Evolutionary conservation across 2,113 vertebrate genomes (phyloP).

Genomic region (Solenodon paradoxus): DNA sequence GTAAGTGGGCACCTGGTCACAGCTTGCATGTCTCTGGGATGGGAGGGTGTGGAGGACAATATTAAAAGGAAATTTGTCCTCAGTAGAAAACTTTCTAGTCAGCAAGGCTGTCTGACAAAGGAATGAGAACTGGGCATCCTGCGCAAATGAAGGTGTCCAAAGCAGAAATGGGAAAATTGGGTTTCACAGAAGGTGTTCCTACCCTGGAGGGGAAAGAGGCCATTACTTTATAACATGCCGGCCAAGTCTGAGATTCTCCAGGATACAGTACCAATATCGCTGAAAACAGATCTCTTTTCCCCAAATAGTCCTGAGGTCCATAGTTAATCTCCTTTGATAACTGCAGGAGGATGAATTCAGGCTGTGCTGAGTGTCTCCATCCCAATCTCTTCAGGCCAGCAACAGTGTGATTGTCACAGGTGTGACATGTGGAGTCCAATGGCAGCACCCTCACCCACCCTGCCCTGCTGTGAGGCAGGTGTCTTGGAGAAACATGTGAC

Average conservation of each 20-base stretch:
- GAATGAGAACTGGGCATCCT: neutral
- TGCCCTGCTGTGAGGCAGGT: neutral
- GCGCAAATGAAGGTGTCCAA: neutral
- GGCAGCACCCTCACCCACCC: accelerated
- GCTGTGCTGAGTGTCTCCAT: neutral
- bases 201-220: neutral
- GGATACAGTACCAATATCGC: neutral
- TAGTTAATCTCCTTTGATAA: neutral
- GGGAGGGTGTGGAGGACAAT: no score
- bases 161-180: neutral
- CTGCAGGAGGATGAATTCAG: neutral
- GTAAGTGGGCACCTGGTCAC: neutral
- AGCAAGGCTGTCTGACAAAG: neutral
- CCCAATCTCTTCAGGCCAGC: neutral
- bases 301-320: neutral
- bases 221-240: neutral
- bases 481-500: neutral
- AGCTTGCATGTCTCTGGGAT: neutral
- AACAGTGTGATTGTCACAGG: neutral
- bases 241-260: neutral
- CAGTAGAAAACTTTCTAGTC: neutral
- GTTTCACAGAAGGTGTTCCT: neutral
- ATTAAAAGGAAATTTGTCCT: neutral
- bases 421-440: neutral
- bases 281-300: neutral